Percentiles rank a stretch among this genome's conserved stretches.
These are phyloP conservation scores for Danio aesculapii DNA, from an alignment of 2,797 vertebrate species.

Conservation along the genomic window DNA sequence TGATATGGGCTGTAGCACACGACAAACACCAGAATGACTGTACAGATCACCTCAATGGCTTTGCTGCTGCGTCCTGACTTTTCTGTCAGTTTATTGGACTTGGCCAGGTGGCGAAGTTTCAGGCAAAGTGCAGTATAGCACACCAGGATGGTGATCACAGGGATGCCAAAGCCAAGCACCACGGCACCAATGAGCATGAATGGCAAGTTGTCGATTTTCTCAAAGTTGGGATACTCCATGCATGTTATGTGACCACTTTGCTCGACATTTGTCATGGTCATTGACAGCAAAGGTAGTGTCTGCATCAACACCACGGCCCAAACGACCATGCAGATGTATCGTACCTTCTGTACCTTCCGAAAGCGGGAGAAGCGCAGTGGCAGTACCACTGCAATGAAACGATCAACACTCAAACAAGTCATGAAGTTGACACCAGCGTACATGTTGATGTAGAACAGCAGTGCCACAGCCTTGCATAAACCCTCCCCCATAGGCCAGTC, in stretches of 20 bases:
- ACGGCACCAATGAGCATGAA: conserved; percentile 88
- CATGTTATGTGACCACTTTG: conserved; percentile 80
- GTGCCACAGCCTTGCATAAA: conserved; percentile 83
- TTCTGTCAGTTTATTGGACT: conserved; percentile 88
- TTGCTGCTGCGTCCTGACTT: conserved; percentile 93
- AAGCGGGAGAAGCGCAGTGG: conserved; percentile 86
- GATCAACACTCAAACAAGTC: conserved; percentile 95
- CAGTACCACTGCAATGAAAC: conserved; percentile 92
- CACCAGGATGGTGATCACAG: conserved; percentile 85
- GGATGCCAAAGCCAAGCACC: conserved; percentile 86
- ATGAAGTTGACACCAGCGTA: conserved; percentile 97
- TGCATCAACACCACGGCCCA: conserved; percentile 91
- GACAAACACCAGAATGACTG: conserved; percentile 92
- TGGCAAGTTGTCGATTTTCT: conserved; percentile 82
- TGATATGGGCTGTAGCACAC: conserved; percentile 96
- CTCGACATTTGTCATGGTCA: conserved; percentile 80
- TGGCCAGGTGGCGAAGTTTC: conserved; percentile 88
- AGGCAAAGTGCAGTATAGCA: conserved; percentile 91
- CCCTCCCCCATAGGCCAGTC: conserved; percentile 89
- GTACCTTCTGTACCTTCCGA: conserved; percentile 85
- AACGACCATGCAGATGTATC: conserved; percentile 84
- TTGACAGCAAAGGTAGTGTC: conserved; percentile 88
- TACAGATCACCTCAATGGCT: conserved; percentile 91
- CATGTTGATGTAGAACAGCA: conserved; percentile 96
- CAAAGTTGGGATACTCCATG: conserved; percentile 98